Percentiles rank a stretch among this genome's conserved stretches.
Conservation (phyloP, 2,113 vertebrate species). For the Edolisoma coerulescens region DNA sequence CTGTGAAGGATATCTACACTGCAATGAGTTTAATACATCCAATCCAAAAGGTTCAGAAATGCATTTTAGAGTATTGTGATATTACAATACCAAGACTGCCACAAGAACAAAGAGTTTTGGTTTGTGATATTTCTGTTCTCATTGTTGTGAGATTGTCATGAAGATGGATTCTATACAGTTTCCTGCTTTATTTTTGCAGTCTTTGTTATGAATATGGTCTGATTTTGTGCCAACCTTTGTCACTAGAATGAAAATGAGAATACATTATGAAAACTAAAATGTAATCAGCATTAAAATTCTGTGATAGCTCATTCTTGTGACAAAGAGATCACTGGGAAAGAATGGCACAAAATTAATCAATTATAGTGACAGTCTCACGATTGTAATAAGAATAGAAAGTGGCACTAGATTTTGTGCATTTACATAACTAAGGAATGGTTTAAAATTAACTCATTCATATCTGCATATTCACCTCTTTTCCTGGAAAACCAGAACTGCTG, state of each 20-base stretch:
- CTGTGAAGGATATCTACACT: not conserved
- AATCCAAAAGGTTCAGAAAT: slow-evolving; percentile 23
- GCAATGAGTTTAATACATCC: not conserved
- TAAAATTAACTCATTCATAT: slow-evolving; percentile 50
- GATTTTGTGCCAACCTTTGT: slow-evolving; percentile 66
- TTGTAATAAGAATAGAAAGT: slow-evolving; percentile 61
- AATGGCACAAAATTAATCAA: slow-evolving; percentile 67
- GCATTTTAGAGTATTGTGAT: slow-evolving; percentile 22
- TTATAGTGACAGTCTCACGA: slow-evolving; percentile 53
- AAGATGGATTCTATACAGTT: slow-evolving; percentile 60
- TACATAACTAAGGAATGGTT: slow-evolving; percentile 38
- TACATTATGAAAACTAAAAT: slow-evolving; percentile 56
- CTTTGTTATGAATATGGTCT: slow-evolving; percentile 63
- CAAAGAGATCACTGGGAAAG: slow-evolving; percentile 61
- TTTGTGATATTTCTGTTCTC: slow-evolving; percentile 52
- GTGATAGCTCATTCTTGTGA: slow-evolving; percentile 55
- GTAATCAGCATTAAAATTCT: slow-evolving; percentile 61
- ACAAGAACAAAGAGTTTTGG: slow-evolving; percentile 46
- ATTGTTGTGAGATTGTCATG: slow-evolving; percentile 58
- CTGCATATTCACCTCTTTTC: not conserved
- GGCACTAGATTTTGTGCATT: slow-evolving; percentile 40
- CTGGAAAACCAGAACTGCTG: not conserved
- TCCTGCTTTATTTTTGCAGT: slow-evolving; percentile 49
- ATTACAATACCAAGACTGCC: slow-evolving; percentile 20
- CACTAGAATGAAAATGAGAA: slow-evolving; percentile 55